These are phyloP conservation scores for Engystomops pustulosus DNA, from an alignment of 2,113 vertebrate species.

Conservation along the genomic window DNA sequence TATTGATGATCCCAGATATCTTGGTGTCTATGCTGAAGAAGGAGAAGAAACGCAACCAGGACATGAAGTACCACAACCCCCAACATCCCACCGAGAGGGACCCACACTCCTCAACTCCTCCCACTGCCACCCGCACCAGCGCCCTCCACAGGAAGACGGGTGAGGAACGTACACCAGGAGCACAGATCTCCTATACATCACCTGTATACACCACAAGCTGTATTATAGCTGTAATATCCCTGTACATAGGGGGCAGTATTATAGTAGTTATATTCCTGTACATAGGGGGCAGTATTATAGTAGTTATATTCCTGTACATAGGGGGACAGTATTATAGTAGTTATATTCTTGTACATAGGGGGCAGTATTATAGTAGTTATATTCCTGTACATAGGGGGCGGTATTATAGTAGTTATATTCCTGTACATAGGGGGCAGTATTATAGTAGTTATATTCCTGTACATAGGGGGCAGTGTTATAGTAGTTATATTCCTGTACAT, in stretches of 20 bases:
- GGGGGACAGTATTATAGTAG: no score
- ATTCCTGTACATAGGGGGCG: no score
- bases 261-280: neutral
- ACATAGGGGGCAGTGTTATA: slow-evolving; percentile 10
- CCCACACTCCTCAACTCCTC: neutral
- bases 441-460: no score
- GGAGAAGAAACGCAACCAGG: slow-evolving; percentile 82
- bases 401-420: no score
- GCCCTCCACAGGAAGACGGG: slow-evolving; percentile 68
- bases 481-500: neutral
- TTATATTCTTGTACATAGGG: no score
- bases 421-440: no score
- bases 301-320: no score
- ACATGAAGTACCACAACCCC: slow-evolving; percentile 66
- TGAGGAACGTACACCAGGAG: slow-evolving; percentile 64
- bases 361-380: no score
- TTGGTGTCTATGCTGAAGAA: slow-evolving; percentile 89
- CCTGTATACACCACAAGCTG: neutral
- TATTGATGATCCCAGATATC: slow-evolving; percentile 79
- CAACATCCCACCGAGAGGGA: slow-evolving; percentile 50
- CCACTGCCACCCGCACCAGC: slow-evolving; percentile 40
- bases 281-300: neutral
- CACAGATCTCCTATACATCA: no score
- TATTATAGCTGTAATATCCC: neutral
- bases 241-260: slow-evolving; percentile 9